Percentiles rank a stretch among this genome's conserved stretches.
These are phyloP conservation scores for Pachypeltis micranthus DNA, from an alignment of 1,140 invertebrate genomes.

Conservation along the genomic window DNA sequence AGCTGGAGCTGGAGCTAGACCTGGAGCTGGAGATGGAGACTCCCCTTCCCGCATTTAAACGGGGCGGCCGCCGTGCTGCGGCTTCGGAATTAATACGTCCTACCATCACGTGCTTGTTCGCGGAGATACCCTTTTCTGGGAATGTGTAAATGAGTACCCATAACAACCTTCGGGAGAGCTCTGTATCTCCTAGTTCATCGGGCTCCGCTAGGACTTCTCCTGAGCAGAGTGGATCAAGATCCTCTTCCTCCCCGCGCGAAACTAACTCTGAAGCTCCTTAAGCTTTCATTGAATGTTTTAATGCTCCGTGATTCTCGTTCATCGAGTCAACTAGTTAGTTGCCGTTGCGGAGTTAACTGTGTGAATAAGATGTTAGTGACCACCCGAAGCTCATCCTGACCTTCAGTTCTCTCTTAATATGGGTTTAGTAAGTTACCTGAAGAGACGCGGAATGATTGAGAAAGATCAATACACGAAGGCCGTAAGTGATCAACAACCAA, in stretches of 20 bases:
- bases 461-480: no score
- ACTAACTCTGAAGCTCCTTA: background rate
- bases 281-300: background rate
- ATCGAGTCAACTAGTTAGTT: background rate
- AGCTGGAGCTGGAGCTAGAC: background rate
- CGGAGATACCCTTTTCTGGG: background rate
- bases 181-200: background rate
- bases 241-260: background rate
- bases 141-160: slow-evolving; percentile 1
- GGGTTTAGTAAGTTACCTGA: no score
- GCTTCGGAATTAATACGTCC: slow-evolving; percentile 6
- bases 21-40: background rate
- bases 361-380: no score
- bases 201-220: background rate
- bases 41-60: background rate
- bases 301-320: background rate
- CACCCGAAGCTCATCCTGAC: no score
- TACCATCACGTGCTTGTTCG: background rate
- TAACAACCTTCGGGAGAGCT: background rate
- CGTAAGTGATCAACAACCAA: no score
- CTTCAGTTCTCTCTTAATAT: no score
- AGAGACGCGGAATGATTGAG: no score
- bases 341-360: no score
- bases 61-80: background rate
- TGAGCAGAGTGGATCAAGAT: background rate